Percentiles rank a stretch among this genome's conserved stretches.
These are phyloP conservation scores for Otus sunia DNA, from an alignment of 2,113 vertebrate genomes.

Conservation along the genomic window DNA sequence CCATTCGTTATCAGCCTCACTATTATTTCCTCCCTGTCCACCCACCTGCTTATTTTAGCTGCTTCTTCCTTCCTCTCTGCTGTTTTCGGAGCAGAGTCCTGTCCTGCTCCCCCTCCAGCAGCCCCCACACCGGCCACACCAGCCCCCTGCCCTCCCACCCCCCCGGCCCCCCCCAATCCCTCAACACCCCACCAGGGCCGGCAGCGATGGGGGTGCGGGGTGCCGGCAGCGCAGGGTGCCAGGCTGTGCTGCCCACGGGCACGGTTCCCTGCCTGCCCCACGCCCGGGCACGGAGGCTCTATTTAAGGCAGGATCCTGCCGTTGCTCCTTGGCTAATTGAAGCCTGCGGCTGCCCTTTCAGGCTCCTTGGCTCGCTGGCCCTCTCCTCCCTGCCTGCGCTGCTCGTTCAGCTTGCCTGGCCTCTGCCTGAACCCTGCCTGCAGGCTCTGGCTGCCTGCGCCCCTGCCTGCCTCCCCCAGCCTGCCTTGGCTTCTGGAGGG, in stretches of 20 bases:
- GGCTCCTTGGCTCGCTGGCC: neutral
- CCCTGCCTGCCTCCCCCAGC: neutral
- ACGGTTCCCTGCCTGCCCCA: neutral
- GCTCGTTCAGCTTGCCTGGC: neutral
- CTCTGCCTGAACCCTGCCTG: slow-evolving; percentile 41
- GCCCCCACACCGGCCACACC: neutral
- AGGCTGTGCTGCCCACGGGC: neutral
- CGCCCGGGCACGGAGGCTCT: neutral
- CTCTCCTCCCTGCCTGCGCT: neutral
- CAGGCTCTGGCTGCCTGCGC: neutral
- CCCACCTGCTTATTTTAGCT: slow-evolving; percentile 67
- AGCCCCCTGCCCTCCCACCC: neutral
- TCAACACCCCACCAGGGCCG: neutral
- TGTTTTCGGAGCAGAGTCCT: neutral
- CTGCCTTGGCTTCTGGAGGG: neutral
- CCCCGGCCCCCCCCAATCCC: neutral
- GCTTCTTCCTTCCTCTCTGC: slow-evolving; percentile 58
- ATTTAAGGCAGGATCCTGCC: slow-evolving; percentile 14
- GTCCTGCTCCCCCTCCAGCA: neutral
- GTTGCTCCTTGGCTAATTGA: neutral
- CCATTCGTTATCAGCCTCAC: neutral
- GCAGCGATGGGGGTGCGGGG: neutral
- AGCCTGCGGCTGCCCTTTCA: slow-evolving; percentile 1
- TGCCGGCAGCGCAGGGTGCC: neutral
- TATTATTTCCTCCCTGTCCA: slow-evolving; percentile 56